Percentiles rank a stretch among this genome's conserved stretches.
Conservation (phyloP, 1,140 invertebrate species). For the Panulirus ornatus region DNA sequence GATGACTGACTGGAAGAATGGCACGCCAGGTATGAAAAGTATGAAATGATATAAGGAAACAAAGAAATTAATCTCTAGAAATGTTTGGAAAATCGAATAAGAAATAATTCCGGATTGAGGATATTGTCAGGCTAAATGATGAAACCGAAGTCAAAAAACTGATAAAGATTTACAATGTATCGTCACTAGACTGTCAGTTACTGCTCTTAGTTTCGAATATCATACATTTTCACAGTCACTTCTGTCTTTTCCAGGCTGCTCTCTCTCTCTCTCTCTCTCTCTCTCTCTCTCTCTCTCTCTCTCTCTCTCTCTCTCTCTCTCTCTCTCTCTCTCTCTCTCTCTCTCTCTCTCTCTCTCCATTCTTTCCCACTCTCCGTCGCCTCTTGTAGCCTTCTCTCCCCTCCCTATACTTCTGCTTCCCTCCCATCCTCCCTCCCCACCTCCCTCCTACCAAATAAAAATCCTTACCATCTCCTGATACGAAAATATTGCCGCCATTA, state of each 20-base stretch:
- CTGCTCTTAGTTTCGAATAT: too few relatives aligned
- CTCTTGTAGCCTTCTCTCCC: not conserved
- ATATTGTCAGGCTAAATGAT: too few relatives aligned
- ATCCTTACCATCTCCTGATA: conserved; percentile 25
- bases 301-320: not conserved
- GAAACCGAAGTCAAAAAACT: too few relatives aligned
- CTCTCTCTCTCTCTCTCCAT: not conserved
- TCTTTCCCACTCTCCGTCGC: not conserved
- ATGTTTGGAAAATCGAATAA: too few relatives aligned
- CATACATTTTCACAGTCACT: not conserved
- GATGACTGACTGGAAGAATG: too few relatives aligned
- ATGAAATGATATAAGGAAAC: too few relatives aligned
- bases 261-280: not conserved
- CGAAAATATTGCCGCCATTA: conserved; percentile 39
- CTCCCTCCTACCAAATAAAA: conserved; percentile 31
- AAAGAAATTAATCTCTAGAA: too few relatives aligned
- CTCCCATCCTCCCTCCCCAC: not conserved
- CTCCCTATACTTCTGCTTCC: not conserved
- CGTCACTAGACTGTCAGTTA: too few relatives aligned
- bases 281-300: not conserved
- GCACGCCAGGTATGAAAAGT: too few relatives aligned
- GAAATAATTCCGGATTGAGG: too few relatives aligned
- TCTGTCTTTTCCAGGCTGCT: not conserved
- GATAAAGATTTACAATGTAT: too few relatives aligned
- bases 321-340: not conserved